Base-by-base conservation (phyloP, 2,888 invertebrate genomes). In the Pristionchus mayeri region DNA sequence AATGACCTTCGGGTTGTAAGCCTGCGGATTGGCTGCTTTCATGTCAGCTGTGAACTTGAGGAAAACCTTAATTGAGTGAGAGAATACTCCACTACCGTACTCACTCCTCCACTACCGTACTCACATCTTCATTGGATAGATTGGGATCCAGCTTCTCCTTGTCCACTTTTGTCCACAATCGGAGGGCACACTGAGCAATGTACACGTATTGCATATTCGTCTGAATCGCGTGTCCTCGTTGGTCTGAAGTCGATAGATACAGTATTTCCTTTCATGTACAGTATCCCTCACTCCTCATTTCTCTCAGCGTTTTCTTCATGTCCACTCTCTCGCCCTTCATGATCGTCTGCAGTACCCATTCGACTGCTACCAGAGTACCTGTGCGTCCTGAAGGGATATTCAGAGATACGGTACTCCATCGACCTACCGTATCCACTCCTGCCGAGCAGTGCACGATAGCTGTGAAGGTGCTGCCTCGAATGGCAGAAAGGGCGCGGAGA, bases 391-490 rank as follows among this genome's bases (percentile, higher is more conserved):
- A 27, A 78, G 30, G 50, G 34, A 52, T 34, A 13, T 4, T 2
- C 3, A 7, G 30, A 16, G 6, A 21, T 67, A 67, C 67, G 67
- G 30, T 30, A n/a, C n/a, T 44, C 40, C 9, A 67, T 67, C 37
- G 2, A 67, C 21, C 63, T 24, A 79, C 84, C 78, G 84, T 67
- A 40, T 86, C 87, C 37, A 87, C 85, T 50, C 87, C 87, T 11
- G 86, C 87, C 30, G 85, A 86, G 71, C 87, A 87, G 37, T 87
- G 87, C n/a, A 87, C 85, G n/a, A 86, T 50, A 37, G 84, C 78
- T 0, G 87, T 79, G 30, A 48, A 71, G 18, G 44, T 48, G 18
- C 84, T 79, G 13, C 84, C 60, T 11, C 87, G 86, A 21, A 85
- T 37, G n/a, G 52, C 16, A 2, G 67, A 79, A 24, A 87, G 81